A percentile compares a stretch with the other conserved stretches of the same genome.
These are phyloP conservation scores for Drosophila neonasuta DNA, from an alignment of 2,888 invertebrate species.

Conservation along the genomic window DNA sequence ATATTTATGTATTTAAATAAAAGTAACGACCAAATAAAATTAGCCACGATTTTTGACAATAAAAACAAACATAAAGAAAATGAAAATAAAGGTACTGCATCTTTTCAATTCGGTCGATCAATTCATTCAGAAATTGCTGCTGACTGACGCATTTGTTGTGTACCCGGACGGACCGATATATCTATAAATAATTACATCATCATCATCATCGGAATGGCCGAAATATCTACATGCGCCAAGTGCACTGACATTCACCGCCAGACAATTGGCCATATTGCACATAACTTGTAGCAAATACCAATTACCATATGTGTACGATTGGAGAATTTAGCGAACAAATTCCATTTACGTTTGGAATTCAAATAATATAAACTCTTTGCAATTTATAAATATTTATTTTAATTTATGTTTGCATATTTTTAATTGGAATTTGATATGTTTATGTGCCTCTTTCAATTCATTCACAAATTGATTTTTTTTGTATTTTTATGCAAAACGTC, in stretches of 20 bases:
- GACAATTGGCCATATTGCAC: slow-evolving; percentile 63
- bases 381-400: slow-evolving; percentile 1
- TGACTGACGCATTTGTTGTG: slow-evolving; percentile 52
- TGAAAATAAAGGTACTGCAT: slow-evolving; percentile 18
- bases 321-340: neutral
- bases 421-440: neutral
- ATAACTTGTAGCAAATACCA: slow-evolving; percentile 12
- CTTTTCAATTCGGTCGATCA: slow-evolving; percentile 31
- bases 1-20: slow-evolving; percentile 1
- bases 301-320: slow-evolving; percentile 21
- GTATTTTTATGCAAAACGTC: neutral
- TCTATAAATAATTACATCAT: slow-evolving; percentile 40
- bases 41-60: slow-evolving; percentile 42
- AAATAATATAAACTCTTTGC: slow-evolving; percentile 1
- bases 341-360: neutral
- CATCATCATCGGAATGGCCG: slow-evolving; percentile 22
- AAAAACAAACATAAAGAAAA: slow-evolving; percentile 39
- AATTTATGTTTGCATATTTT: neutral
- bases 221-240: slow-evolving; percentile 53
- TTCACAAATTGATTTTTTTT: neutral
- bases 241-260: slow-evolving; percentile 64
- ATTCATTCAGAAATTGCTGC: slow-evolving; percentile 47
- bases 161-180: slow-evolving; percentile 20
- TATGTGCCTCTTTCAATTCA: no score
- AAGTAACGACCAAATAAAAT: slow-evolving; percentile 8